These are phyloP conservation scores for Pachydiplax longipennis DNA, from an alignment of 2,888 invertebrate species.

Conservation along the genomic window DNA sequence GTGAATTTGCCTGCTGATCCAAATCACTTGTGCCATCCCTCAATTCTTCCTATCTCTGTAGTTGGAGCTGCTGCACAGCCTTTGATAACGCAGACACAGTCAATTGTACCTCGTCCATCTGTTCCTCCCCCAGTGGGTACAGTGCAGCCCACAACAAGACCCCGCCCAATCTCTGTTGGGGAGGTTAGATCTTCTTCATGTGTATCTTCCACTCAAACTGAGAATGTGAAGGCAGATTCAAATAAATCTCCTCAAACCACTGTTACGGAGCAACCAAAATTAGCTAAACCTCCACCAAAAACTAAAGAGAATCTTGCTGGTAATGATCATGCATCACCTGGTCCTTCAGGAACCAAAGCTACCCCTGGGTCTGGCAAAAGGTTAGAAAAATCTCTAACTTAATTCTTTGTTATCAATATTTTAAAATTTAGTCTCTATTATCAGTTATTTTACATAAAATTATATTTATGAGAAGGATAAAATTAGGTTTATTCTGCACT, in stretches of 20 bases:
- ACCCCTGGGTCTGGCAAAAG: neutral
- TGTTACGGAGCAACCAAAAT: neutral
- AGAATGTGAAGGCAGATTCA: neutral
- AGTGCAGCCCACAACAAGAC: conserved; percentile 64
- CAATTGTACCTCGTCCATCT: conserved; percentile 5
- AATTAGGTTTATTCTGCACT: no score
- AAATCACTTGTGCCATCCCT: conserved; percentile 23
- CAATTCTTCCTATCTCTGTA: conserved; percentile 12
- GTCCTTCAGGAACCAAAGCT: conserved; percentile 4
- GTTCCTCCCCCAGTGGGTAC: conserved; percentile 63
- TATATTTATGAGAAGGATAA: no score
- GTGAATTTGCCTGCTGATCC: conserved; percentile 21
- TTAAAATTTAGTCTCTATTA: neutral
- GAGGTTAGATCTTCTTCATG: neutral
- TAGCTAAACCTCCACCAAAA: conserved; percentile 51
- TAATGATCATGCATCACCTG: neutral
- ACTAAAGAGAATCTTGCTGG: conserved; percentile 57
- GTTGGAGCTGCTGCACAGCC: neutral
- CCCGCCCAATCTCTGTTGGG: neutral
- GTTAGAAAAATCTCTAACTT: neutral
- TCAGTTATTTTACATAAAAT: no score
- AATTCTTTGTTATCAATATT: neutral
- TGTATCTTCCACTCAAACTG: conserved; percentile 18
- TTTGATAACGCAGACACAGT: neutral
- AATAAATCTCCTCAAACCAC: neutral